These are phyloP conservation scores for Acropora tenuis DNA, from an alignment of 64 coral and sea anemone genomes.

Conservation along the genomic window DNA sequence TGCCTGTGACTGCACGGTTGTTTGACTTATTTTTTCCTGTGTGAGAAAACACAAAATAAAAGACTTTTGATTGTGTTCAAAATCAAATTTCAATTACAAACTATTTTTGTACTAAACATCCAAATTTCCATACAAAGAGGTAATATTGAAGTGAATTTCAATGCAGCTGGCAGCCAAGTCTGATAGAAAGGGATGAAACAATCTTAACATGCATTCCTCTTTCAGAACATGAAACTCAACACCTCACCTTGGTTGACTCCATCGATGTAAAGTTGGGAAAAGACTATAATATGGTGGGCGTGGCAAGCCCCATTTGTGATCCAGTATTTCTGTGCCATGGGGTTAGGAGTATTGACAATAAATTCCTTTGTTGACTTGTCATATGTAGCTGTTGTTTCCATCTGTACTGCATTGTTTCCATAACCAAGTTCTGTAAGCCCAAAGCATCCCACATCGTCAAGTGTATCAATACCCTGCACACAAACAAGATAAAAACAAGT, in stretches of 20 bases:
- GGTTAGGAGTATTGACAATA: conserved; percentile 75
- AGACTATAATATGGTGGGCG: conserved; percentile 83
- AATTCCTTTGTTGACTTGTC: conserved; percentile 89
- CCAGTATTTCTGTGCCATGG: conserved; percentile 92
- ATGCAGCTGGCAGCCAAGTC: too few species aligned
- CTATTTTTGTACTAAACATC: background rate
- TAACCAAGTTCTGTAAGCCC: conserved; percentile 82
- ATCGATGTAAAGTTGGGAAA: conserved; percentile 78
- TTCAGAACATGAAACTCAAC: too few species aligned
- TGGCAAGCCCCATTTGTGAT: conserved; percentile 93
- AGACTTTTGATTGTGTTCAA: too few species aligned
- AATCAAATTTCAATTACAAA: background rate
- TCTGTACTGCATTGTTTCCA: conserved; percentile 86
- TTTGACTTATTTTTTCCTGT: too few species aligned
- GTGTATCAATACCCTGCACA: conserved; percentile 73
- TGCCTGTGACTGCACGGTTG: too few species aligned
- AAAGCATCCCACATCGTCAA: conserved; percentile 81
- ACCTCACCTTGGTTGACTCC: conserved; percentile 76
- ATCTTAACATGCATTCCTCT: too few species aligned
- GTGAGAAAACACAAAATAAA: too few species aligned
- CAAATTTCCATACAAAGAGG: background rate
- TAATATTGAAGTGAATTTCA: too few species aligned
- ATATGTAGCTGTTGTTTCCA: conserved; percentile 90
- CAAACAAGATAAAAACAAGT: background rate
- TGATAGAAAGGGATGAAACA: background rate